Conservation (phyloP, 1,140 invertebrate genomes). For the Arion vulgaris region DNA sequence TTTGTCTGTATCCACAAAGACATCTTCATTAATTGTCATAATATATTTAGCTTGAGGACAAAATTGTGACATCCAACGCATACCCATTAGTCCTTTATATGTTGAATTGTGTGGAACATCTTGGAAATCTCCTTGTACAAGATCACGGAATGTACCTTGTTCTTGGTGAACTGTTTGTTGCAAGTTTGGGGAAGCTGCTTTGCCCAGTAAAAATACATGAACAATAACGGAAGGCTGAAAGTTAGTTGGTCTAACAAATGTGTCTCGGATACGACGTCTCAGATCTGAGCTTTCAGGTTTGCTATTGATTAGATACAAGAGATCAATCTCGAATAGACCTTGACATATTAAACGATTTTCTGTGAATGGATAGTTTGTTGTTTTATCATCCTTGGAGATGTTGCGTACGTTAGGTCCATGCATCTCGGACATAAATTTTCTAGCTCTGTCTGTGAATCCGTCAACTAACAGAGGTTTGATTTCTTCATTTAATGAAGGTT, state of each 20-base stretch:
- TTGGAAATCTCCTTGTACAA: constrained; percentile 58
- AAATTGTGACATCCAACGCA: constrained; percentile 81
- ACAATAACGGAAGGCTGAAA: constrained; percentile 3
- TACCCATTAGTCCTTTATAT: constrained; percentile 83
- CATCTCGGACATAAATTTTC: constrained; percentile 9
- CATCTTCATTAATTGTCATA: constrained; percentile 92
- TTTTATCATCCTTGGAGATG: neutral
- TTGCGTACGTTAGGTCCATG: neutral
- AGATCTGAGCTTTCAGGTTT: constrained; percentile 17
- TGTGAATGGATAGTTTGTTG: neutral
- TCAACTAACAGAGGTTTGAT: neutral
- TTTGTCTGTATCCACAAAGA: constrained; percentile 82
- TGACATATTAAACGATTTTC: constrained; percentile 11
- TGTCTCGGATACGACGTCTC: constrained; percentile 26
- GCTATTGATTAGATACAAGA: constrained; percentile 16
- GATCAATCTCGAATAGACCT: neutral
- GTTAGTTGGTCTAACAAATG: neutral
- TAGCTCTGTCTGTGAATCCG: constrained; percentile 12
- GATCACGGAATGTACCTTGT: constrained; percentile 45
- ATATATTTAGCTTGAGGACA: constrained; percentile 81
- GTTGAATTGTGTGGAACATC: constrained; percentile 58
- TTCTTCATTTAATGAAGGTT: neutral
- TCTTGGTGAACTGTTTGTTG: constrained; percentile 45
- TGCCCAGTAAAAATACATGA: constrained; percentile 80
- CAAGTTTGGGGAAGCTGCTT: constrained; percentile 41